These are phyloP conservation scores for Peromyscus polionotus DNA, from an alignment of 2,113 vertebrate genomes.

Conservation along the genomic window DNA sequence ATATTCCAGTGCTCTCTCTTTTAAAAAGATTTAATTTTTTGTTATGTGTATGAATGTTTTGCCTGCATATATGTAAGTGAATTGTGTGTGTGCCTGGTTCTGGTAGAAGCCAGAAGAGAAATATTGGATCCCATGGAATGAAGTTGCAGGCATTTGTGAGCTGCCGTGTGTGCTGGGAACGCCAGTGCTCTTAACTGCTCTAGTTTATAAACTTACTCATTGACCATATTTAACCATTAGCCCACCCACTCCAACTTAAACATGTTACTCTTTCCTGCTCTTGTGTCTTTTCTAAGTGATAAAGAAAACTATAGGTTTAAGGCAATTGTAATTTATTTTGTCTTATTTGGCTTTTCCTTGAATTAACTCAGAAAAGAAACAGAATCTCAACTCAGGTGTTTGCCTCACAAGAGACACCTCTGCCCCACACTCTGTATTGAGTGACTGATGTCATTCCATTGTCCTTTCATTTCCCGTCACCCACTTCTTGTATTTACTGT, in stretches of 20 bases:
- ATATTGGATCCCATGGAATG: not conserved
- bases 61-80: not conserved
- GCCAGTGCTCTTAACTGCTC: not conserved
- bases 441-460: not conserved
- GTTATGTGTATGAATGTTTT: not conserved
- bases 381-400: not conserved
- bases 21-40: not conserved
- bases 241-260: not conserved
- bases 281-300: not conserved
- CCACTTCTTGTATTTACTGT: not conserved
- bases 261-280: not conserved
- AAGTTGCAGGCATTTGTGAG: not conserved
- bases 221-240: not conserved
- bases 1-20: not conserved
- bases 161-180: not conserved
- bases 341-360: not conserved
- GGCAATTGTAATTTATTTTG: not conserved
- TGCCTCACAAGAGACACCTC: not conserved
- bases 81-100: not conserved
- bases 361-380: not conserved
- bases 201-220: not conserved
- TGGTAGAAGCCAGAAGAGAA: not conserved
- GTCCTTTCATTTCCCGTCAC: not conserved
- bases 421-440: not conserved
- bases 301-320: constrained; percentile 43